Base-by-base conservation (phyloP, 1,140 invertebrate genomes). In the Sinonovacula constricta region DNA sequence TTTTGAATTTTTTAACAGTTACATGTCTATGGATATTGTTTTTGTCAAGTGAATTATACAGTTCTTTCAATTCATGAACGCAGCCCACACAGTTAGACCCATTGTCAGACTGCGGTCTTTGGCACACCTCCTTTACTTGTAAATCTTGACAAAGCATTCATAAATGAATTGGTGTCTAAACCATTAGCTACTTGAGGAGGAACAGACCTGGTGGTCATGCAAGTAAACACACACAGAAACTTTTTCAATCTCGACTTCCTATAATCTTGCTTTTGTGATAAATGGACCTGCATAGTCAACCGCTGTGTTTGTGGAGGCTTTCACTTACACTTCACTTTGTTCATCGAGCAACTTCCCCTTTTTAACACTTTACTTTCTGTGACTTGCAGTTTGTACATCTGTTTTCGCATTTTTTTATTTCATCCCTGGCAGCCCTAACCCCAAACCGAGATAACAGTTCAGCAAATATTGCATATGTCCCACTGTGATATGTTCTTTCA, bases 261-360 rank as follows among this genome's bases (percentile, higher is more conserved):
- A 28, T 54, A 15, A 15, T 33, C 53, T n/a, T 63, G 33, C 24
- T 74, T 51, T 74, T 12, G 51, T 54, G 3, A 71, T 15, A 31
- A 81, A 78, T 24, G 80, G 80, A 4, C 80, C 80, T 7, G 18
- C 36, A 54, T 59, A 81, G 54, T 81, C 66, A 5, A 56, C 51
- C 18, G 67, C 67, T 7, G 54, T 57, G 22, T 70, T 3, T 1
- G 10, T 36, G 24, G 57, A 56, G 22, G 67, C 67, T 56, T 33
- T 51, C 26, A 57, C 18, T 18, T 51, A 34, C n/a, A 54, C 15
- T 39, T 26, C 36, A 26, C 24, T 28, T 45, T 39, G 10, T 15
- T 36, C 39, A 1, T 57, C 51, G 30, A n/a, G 67, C 24, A 70
- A 18, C 12, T 30, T 51, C 26, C 26, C 31, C 67, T 57, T 70